phyloP scores from a whole-genome alignment of 2,797 vertebrate species.

The Takifugu rubripes region DNA sequence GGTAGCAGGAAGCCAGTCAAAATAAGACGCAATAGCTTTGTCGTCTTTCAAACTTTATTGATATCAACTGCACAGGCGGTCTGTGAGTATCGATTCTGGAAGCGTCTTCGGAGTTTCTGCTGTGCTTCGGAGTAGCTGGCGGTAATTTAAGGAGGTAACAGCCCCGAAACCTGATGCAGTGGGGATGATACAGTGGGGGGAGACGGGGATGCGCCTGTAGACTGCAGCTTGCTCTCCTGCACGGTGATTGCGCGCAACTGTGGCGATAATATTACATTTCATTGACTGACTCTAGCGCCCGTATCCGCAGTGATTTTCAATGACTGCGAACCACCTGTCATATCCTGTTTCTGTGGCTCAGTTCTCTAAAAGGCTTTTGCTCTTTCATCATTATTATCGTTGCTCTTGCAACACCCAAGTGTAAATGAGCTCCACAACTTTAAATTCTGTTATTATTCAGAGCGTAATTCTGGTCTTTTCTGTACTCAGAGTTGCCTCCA shows the following conservation, averaged over 20 bases:
- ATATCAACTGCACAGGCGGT: slow-evolving; percentile 25
- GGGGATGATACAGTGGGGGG: slow-evolving; percentile 22
- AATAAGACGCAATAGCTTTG: no score
- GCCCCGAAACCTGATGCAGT: slow-evolving; percentile 44
- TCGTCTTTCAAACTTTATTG: no score
- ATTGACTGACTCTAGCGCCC: no score
- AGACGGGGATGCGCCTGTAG: slow-evolving; percentile 31
- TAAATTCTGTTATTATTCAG: slow-evolving; percentile 5
- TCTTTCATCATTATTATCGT: no score
- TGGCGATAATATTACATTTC: no score
- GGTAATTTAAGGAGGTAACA: slow-evolving; percentile 45
- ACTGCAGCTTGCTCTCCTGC: slow-evolving; percentile 19
- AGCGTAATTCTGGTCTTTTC: slow-evolving; percentile 21
- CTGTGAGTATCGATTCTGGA: slow-evolving; percentile 56
- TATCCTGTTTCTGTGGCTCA: no score
- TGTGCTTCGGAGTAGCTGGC: slow-evolving; percentile 32
- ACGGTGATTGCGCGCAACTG: neutral
- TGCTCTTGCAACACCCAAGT: no score
- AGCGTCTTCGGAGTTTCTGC: slow-evolving; percentile 51
- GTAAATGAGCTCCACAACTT: no score
- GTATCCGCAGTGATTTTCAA: no score
- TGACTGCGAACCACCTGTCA: no score
- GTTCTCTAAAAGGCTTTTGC: no score
- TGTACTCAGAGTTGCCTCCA: slow-evolving; percentile 89
- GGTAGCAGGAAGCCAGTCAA: no score